Evolutionary conservation across 2,888 invertebrate species (phyloP).

Genomic region (Xanthorhoe designata): DNA sequence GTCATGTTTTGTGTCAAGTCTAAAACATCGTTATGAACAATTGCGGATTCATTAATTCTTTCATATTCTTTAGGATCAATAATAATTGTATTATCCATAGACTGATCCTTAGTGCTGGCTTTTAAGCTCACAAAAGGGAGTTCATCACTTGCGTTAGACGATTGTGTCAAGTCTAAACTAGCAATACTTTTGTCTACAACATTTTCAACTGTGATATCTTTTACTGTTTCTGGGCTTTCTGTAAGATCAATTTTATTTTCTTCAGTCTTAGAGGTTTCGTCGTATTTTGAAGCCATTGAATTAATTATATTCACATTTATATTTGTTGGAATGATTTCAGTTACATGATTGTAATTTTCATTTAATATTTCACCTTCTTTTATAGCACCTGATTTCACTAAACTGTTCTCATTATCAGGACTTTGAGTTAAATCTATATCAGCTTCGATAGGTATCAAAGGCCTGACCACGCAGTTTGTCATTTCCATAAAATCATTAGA

Average conservation of each 20-base stretch:
- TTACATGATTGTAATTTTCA: neutral
- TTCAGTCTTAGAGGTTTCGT: conserved; percentile 22
- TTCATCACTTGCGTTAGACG: conserved; percentile 62
- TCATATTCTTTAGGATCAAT: conserved; percentile 50
- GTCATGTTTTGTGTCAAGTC: conserved; percentile 45
- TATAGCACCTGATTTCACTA: neutral
- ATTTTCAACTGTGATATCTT: conserved; percentile 15
- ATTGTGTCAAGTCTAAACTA: conserved; percentile 65
- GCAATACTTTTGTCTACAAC: conserved; percentile 33
- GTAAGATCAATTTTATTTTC: conserved; percentile 57
- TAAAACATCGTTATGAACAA: conserved; percentile 30
- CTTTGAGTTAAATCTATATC: conserved; percentile 59
- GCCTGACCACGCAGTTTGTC: conserved; percentile 24
- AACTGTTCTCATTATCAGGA: conserved; percentile 40
- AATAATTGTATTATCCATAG: conserved; percentile 59
- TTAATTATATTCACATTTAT: neutral
- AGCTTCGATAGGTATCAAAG: conserved; percentile 36
- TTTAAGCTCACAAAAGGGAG: conserved; percentile 60
- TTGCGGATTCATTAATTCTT: conserved; percentile 17
- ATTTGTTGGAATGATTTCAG: conserved; percentile 3
- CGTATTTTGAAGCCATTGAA: neutral
- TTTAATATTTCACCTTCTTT: neutral
- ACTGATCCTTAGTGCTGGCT: conserved; percentile 42
- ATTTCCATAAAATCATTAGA: conserved; percentile 34
- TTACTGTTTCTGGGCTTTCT: conserved; percentile 48